A percentile compares a stretch with the other conserved stretches of the same genome.
These are phyloP conservation scores for Chamaea fasciata DNA, from an alignment of 2,113 vertebrate genomes.

Conservation along the genomic window DNA sequence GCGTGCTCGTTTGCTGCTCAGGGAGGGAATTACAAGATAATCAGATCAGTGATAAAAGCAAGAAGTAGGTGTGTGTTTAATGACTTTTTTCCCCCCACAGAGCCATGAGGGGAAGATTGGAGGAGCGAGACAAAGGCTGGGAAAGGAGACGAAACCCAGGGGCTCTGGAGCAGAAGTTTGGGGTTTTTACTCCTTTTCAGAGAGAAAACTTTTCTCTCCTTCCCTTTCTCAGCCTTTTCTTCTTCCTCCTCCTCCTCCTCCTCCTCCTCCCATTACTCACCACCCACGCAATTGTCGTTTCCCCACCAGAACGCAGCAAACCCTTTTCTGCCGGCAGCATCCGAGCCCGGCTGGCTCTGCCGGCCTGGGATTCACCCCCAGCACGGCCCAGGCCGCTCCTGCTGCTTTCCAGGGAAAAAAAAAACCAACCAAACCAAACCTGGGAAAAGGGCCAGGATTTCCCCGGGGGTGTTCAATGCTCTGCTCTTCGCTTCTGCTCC, in stretches of 20 bases:
- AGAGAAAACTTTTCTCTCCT: background rate
- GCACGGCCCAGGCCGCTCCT: background rate
- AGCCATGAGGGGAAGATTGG: background rate
- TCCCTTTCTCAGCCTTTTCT: background rate
- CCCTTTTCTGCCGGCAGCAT: background rate
- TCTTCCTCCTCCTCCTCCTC: background rate
- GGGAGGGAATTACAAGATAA: background rate
- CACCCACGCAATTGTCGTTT: background rate
- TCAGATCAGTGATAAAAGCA: background rate
- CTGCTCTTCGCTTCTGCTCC: constrained; percentile 21
- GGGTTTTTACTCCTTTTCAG: background rate
- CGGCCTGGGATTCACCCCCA: background rate
- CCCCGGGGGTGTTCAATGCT: background rate
- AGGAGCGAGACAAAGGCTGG: background rate
- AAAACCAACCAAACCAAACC: background rate
- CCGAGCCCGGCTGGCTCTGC: background rate
- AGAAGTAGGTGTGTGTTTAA: background rate
- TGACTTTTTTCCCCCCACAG: background rate
- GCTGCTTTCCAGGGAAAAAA: background rate
- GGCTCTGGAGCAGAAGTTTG: background rate
- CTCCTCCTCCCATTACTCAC: background rate
- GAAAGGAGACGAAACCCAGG: background rate
- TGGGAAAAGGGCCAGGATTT: background rate
- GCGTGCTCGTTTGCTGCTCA: background rate
- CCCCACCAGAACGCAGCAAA: too few relatives aligned